Evolutionary conservation across 2,797 vertebrate species (phyloP), one percentile per base, ranked within the genome.

Genomic region (Choloepus didactylus): DNA sequence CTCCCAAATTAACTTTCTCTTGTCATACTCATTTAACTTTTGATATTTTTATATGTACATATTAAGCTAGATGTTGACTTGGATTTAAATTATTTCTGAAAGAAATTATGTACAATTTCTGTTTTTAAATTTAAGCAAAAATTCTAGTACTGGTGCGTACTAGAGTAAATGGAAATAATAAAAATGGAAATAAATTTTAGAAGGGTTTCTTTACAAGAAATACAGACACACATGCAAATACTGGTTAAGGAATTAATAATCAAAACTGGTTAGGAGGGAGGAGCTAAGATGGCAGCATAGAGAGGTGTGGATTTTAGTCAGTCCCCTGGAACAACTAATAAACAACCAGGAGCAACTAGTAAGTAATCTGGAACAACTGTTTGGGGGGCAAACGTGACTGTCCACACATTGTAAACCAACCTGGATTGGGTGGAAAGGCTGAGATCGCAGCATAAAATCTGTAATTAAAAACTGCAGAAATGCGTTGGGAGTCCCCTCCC

Each of bases 21-120:
- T 94, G 35, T 95, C 77, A 54, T 92, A 1, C 31, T 87, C 35
- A 89, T 89, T 90, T 95, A 90, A 75, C 31, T 93, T 83, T 96
- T 87, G n/a, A 35, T 92, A 56, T 69, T 89, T 87, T 4, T 84
- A 49, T 89, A 9, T 59, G 14, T 82, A 21, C 38, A 18, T 72
- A 38, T 87, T 96, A 82, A 88, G 31, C 16, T 82, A 79, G 19
- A 75, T 94, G 27, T 92, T 92, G 72, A 69, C 44, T 87, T 83
- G n/a, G 11, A 72, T 83, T 94, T 86, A 96, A 92, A 35, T 93
- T 18, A 79, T 97, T 94, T 91, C 41, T 94, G 56, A 96, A 77
- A 94, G 64, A 96, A 86, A 83, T 73, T 88, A 69, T 62, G 4
- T 84, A 79, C 54, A 93, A 51, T 83, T 94, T 95, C 27, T 82